These are phyloP conservation scores for Mycteria americana DNA, from an alignment of 2,797 vertebrate species.

Conservation along the genomic window DNA sequence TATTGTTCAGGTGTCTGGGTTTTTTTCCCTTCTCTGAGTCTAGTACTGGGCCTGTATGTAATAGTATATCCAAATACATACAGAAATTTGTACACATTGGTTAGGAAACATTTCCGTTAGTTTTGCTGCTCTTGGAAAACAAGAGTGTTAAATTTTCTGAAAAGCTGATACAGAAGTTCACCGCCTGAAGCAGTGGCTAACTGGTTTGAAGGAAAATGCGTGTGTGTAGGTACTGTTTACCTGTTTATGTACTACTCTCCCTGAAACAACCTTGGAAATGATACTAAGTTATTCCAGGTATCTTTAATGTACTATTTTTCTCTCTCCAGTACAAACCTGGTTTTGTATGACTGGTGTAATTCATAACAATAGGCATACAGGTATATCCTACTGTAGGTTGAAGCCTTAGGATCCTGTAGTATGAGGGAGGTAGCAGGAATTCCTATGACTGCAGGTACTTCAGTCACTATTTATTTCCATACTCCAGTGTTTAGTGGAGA, in stretches of 20 bases:
- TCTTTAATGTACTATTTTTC: not conserved
- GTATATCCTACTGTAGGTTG: not conserved
- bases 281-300: not conserved
- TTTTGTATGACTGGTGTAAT: not conserved
- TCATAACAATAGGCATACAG: fast-evolving
- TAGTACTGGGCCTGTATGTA: not conserved
- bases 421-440: not conserved
- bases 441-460: not conserved
- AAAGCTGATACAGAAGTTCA: not conserved
- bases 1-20: not conserved
- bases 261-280: not conserved
- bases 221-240: not conserved
- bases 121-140: not conserved
- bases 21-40: not conserved
- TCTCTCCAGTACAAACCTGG: not conserved
- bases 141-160: not conserved
- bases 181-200: not conserved
- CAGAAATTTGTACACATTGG: not conserved
- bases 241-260: not conserved
- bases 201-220: not conserved
- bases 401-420: not conserved
- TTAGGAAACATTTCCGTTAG: not conserved
- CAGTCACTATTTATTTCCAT: fast-evolving
- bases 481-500: not conserved
- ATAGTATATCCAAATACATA: not conserved